Base-by-base conservation (phyloP, 1,140 invertebrate genomes). In the Rhizoglyphus robini region DNA sequence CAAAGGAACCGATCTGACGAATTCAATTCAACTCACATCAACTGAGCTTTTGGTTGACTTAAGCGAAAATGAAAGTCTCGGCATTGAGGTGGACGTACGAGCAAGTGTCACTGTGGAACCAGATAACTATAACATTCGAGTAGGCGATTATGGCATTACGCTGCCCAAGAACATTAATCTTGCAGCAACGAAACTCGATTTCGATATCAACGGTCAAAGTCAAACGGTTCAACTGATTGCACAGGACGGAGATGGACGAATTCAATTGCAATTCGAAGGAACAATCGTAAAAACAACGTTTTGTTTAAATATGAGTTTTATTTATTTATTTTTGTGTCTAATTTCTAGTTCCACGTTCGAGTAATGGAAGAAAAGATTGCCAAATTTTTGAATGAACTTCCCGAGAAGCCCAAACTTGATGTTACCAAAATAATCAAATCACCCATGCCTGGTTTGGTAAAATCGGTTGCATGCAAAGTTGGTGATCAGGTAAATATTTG, bases 371-470 rank as follows among this genome's bases (percentile, higher is more conserved):
- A 79, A 69, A 71, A 75, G 27, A 77, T 79, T 5, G 73, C 74
- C 30, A 72, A 79, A 38, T 76, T 78, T 67, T 68, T 76, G 38
- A 72, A 81, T 63, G 73, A 76, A 36, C 84, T 85, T 80, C 81
- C 79, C 30, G 74, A 77, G 67, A 83, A 82, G 73, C 72, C 75
- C 25, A 77, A 80, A 72, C 67, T 75, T 41, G 80, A 82, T 69
- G 72, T 73, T 2, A 79, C 76, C 4, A 81, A 81, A 68, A 72
- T 81, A 54, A 73, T 86, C 15, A 65, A 79, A 20, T 81, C 84
- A 36, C 85, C 85, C 3, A 86, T 86, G 85, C 84, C 85, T 31
- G 85, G 85, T 32, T 71, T 86, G 29, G 78, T 86, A 1, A 84
- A 83, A 75, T 79, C 77, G 4, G 78, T 87, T 11, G 66, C 76